Conservation (phyloP, 2,888 invertebrate species). For the Celastrina argiolus region DNA sequence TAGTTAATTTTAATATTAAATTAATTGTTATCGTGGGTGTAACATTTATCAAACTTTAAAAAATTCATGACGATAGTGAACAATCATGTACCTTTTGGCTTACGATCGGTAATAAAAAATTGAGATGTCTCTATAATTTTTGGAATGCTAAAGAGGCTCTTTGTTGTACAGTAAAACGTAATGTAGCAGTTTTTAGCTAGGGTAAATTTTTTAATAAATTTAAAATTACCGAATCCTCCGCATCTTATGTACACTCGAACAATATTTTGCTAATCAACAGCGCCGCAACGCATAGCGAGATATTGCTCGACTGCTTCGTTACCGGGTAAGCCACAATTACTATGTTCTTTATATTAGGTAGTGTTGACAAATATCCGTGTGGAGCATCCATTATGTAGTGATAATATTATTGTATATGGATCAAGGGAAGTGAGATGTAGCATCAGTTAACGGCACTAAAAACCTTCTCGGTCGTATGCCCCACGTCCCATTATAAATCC, state of each 20-base stretch:
- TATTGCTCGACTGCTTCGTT: constrained; percentile 60
- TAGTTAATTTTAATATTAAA: constrained; percentile 72
- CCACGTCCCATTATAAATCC: constrained; percentile 37
- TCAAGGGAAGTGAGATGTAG: constrained; percentile 35
- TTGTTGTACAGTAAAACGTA: constrained; percentile 73
- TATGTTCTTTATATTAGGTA: constrained; percentile 57
- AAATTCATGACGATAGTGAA: constrained; percentile 58
- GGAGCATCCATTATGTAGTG: constrained; percentile 28
- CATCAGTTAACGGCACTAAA: constrained; percentile 62
- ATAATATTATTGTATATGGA: constrained; percentile 13
- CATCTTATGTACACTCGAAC: constrained; percentile 56
- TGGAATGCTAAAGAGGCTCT: constrained; percentile 59
- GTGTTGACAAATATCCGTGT: constrained; percentile 35
- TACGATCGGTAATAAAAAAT: constrained; percentile 47
- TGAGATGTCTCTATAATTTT: constrained; percentile 47
- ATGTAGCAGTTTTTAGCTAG: constrained; percentile 74
- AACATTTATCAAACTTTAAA: constrained; percentile 71
- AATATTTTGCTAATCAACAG: constrained; percentile 51
- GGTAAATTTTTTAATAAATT: constrained; percentile 73
- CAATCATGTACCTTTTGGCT: constrained; percentile 56
- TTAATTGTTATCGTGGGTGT: constrained; percentile 76
- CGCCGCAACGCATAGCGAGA: constrained; percentile 47
- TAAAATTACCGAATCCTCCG: constrained; percentile 59
- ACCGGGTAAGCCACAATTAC: constrained; percentile 54
- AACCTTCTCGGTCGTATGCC: constrained; percentile 35